Evolutionary conservation across 2,113 vertebrate genomes (phyloP).

Genomic region (Silurus meridionalis): DNA sequence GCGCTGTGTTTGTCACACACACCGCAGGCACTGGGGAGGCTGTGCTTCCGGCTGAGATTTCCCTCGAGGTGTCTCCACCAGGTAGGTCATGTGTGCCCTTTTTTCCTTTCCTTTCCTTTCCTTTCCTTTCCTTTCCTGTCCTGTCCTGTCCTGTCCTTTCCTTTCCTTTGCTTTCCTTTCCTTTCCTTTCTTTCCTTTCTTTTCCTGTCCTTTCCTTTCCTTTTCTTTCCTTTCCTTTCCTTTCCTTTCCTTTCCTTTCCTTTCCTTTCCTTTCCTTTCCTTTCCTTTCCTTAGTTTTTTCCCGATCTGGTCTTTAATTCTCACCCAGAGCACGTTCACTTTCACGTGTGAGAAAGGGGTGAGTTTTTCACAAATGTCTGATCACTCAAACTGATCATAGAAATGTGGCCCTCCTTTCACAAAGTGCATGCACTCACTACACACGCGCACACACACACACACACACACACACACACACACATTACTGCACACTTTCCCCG

Average conservation of each 20-base stretch:
- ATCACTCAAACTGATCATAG: not conserved
- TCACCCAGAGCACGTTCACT: slow-evolving; percentile 61
- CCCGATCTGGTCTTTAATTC: slow-evolving; percentile 21
- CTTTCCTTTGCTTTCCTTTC: not conserved
- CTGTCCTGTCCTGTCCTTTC: too few relatives aligned
- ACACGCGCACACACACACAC: slow-evolving; percentile 6
- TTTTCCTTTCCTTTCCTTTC: too few relatives aligned
- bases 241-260: too few relatives aligned
- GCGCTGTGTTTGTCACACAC: slow-evolving; percentile 75
- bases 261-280: not conserved
- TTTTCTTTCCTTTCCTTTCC: too few relatives aligned
- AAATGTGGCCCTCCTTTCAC: not conserved
- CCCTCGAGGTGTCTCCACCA: slow-evolving; percentile 70
- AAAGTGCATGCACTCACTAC: not conserved
- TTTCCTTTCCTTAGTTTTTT: not conserved
- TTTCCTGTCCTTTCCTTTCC: not conserved
- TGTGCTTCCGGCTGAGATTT: slow-evolving; percentile 68
- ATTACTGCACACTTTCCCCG: slow-evolving; percentile 42
- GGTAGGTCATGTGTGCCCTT: not conserved
- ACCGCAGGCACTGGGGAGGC: slow-evolving; percentile 69
- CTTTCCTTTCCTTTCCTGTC: too few relatives aligned
- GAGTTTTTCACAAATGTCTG: slow-evolving; percentile 54
- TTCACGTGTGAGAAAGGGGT: slow-evolving; percentile 61
- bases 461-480: not conserved
- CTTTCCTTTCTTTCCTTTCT: not conserved